Base-by-base conservation (phyloP, 2,113 vertebrate species). In the Elephas maximus region DNA sequence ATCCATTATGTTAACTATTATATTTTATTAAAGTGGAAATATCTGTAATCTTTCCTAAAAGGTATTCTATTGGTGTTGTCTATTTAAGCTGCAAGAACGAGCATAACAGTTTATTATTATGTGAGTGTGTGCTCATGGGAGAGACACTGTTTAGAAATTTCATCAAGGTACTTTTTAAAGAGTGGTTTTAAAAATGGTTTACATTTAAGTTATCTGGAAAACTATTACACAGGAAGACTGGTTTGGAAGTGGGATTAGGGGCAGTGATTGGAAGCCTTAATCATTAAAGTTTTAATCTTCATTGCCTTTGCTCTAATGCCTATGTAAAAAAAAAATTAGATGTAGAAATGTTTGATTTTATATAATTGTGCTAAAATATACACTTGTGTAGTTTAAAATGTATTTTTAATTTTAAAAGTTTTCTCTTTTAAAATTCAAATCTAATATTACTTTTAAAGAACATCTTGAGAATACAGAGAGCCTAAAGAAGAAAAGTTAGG, bases 291-390 rank as follows among this genome's bases (percentile, higher is more conserved):
- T 94, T 88, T 92, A 90, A 45, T 90, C 18, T 83, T 71, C 10
- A 76, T 90, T 96, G 48, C n/a, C 37, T 95, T 97, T 90, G 67
- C 69, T 73, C 45, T 90, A 69, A 84, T 95, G 41, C 41, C 67
- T 95, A 51, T 1, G 78, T 12, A 37, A 73, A 73, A 44, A n/a
- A 57, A 94, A 85, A 88, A 76, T 67, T 92, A 82, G 30, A 73
- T 89, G 5, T 7, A 26, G 24, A 79, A 85, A 81, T 92, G 15
- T 62, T 96, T 45, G 17, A 73, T 91, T 87, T 93, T 86, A 26
- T 74, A 28, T 80, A 80, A 48, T 9, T 3, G 9, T 87, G n/a
- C 20, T 91, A 71, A 37, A 93, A 37, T 96, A 45, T 73, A 18
- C n/a, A 77, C 30, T 62, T 53, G 14, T 65, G 2, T 78, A 63